Evolutionary conservation across 1,140 invertebrate species (phyloP), one percentile per base, ranked within the genome.

Genomic region (Drosophila dunni): DNA sequence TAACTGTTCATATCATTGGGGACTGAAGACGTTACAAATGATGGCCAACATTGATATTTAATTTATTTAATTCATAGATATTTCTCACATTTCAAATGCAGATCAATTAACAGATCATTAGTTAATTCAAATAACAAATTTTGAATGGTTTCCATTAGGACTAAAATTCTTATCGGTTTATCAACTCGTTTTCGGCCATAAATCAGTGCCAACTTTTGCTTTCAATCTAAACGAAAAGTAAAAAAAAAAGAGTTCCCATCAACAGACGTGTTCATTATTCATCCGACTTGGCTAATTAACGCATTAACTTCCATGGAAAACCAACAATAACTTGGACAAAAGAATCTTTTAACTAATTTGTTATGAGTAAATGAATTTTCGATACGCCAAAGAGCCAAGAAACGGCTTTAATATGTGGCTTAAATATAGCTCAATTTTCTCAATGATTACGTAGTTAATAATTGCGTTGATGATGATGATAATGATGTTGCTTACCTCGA

Each of bases 401-500:
- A 17, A 20, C 17, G 0, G 17, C 17, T 20, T 20, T 20, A 20
- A 20, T 20, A 20, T 20, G 17, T 20, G 17, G 1, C 1, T 20
- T 20, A 20, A 20, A 20, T 20, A 20, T 20, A 20, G 17, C 17
- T 20, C 17, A 17, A 58, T 10, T 40, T 38, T 2, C 50, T 54
- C 34, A n/a, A 29, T 34, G 38, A 54, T 44, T 33, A 64, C 42
- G 38, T 29, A 11, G 38, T 7, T 44, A 65, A 20, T 60, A 7
- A 50, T 33, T 40, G 24, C 17, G n/a, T n/a, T n/a, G 24, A 67
- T 68, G n/a, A 40, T 40, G 38, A 40, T 40, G 38, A 62, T 62
- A 29, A 45, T 56, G 38, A n/a, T 38, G 53, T 50, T 72, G 69
- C 51, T 72, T 72, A 71, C 61, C 68, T 71, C 65, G 61, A 15